Conservation (phyloP, 1,140 invertebrate species). For the Brachionus rotundiformis region DNA sequence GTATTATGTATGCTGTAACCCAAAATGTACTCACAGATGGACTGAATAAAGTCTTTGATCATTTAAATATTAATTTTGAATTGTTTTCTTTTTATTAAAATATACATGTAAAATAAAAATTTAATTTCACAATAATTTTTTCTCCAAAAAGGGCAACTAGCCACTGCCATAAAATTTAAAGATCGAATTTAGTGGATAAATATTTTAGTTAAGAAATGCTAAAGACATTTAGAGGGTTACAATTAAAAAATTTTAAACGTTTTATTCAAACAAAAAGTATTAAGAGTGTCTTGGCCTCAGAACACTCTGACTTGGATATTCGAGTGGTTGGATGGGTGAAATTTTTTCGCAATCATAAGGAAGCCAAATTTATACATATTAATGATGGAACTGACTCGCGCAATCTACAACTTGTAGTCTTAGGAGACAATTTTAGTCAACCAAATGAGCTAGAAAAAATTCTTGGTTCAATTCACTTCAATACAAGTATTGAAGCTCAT, state of each 20-base stretch:
- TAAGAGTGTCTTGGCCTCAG: not conserved
- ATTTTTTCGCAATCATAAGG: slow-evolving; percentile 21
- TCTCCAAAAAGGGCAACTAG: not conserved
- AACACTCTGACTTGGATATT: not conserved
- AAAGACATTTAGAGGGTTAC: not conserved
- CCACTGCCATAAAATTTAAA: not conserved
- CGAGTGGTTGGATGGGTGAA: slow-evolving; percentile 29
- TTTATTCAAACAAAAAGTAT: slow-evolving; percentile 7
- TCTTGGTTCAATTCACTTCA: not conserved
- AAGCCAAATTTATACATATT: slow-evolving; percentile 41
- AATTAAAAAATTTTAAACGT: not conserved
- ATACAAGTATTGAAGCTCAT: slow-evolving; percentile 21
- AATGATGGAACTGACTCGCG: slow-evolving; percentile 37
- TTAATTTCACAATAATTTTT: not conserved
- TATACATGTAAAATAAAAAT: not conserved
- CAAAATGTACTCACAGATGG: slow-evolving; percentile 91
- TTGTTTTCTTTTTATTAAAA: no score
- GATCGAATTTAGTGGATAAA: not conserved
- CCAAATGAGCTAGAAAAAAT: not conserved
- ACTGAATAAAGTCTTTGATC: slow-evolving; percentile 75
- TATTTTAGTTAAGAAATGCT: not conserved
- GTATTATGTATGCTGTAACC: slow-evolving; percentile 95
- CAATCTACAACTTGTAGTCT: not conserved
- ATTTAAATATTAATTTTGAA: not conserved
- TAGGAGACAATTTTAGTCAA: not conserved